Percentiles rank a stretch among this genome's conserved stretches.
Evolutionary conservation across 2,113 vertebrate species (phyloP).

Genomic region (Apeltes quadracus): DNA sequence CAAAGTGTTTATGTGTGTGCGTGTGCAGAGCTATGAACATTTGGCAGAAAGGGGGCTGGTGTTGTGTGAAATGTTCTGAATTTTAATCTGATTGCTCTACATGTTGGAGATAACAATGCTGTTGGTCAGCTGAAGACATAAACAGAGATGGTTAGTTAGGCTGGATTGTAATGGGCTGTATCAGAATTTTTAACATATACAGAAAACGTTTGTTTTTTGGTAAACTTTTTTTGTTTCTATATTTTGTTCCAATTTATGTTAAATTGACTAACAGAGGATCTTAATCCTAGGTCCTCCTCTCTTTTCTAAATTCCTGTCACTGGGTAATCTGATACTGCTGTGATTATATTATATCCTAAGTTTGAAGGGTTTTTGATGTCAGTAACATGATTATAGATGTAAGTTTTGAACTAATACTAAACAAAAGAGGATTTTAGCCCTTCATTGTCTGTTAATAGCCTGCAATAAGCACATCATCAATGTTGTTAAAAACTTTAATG

Average conservation of each 20-base stretch:
- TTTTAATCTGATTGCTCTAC: too few species aligned
- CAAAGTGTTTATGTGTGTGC: background rate
- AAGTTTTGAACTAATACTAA: background rate
- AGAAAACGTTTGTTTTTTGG: background rate
- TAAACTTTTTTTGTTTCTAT: too few species aligned
- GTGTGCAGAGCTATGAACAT: background rate
- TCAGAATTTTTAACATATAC: background rate
- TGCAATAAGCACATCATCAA: background rate
- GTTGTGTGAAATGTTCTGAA: background rate
- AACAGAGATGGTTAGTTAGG: background rate
- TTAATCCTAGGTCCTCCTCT: background rate
- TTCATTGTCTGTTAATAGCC: background rate
- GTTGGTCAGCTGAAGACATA: background rate
- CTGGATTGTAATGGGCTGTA: background rate
- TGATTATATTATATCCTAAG: background rate
- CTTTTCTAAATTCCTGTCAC: too few species aligned
- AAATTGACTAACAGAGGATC: background rate
- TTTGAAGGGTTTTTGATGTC: background rate
- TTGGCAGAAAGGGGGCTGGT: background rate
- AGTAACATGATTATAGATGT: background rate
- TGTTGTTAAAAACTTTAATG: background rate
- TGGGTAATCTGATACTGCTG: background rate
- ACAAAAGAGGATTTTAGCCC: background rate
- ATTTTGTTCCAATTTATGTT: background rate
- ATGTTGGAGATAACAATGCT: background rate